Conservation (phyloP, 1,140 invertebrate species). For the Choristoneura fumiferana region DNA sequence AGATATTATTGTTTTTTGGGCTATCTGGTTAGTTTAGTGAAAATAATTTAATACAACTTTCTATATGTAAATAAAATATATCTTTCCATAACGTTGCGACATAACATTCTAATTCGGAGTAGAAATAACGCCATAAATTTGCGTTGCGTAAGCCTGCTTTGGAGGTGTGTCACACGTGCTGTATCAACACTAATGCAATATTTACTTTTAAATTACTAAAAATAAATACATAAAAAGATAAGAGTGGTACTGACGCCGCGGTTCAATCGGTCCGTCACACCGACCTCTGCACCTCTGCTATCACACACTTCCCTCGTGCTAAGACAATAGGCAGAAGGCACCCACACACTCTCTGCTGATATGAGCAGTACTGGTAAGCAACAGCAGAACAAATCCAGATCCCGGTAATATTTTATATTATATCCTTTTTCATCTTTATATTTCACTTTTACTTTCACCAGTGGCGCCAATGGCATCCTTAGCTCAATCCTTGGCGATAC, state of each 20-base stretch:
- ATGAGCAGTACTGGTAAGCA: not conserved
- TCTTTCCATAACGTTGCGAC: not conserved
- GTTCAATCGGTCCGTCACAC: not conserved
- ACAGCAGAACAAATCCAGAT: no score
- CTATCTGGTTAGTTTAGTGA: no score
- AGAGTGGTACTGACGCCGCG: not conserved
- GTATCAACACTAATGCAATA: slow-evolving; percentile 12
- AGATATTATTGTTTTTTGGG: no score
- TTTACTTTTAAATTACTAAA: slow-evolving; percentile 10
- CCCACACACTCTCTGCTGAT: not conserved
- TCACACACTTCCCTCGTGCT: slow-evolving; percentile 5
- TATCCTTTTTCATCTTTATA: no score
- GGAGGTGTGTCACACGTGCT: slow-evolving; percentile 14
- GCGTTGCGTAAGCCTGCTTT: slow-evolving; percentile 1
- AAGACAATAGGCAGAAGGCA: not conserved
- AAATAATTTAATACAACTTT: no score
- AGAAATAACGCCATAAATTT: slow-evolving; percentile 9
- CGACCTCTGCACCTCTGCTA: not conserved
- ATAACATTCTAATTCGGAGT: not conserved
- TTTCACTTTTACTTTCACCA: no score
- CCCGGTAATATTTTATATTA: no score
- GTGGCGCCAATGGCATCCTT: no score
- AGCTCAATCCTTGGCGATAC: no score
- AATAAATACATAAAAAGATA: slow-evolving; percentile 5
- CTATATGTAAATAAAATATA: no score